Evolutionary conservation across 2,797 vertebrate genomes (phyloP).

Genomic region (Syndactyla subalaris): DNA sequence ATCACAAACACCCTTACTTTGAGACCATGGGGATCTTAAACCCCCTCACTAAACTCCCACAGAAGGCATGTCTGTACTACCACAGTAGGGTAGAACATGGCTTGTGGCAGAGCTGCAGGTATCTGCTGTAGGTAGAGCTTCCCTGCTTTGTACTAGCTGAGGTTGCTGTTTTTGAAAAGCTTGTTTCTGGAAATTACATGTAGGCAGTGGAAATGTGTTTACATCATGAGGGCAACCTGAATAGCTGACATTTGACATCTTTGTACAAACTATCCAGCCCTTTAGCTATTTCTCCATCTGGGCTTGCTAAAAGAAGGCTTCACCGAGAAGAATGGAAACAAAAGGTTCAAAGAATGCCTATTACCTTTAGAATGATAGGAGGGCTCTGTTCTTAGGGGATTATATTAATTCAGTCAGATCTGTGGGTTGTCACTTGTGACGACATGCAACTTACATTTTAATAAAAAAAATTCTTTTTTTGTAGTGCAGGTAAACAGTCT

Average conservation of each 20-base stretch:
- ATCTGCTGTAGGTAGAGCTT: not conserved
- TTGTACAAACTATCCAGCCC: not conserved
- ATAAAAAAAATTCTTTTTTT: not conserved
- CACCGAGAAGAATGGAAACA: not conserved
- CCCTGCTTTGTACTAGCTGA: not conserved
- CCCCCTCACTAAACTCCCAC: rapidly evolving
- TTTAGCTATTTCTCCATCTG: not conserved
- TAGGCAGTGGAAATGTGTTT: not conserved
- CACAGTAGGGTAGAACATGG: not conserved
- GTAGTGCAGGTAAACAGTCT: not conserved
- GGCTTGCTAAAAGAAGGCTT: not conserved
- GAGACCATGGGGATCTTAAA: not conserved
- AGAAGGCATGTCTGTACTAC: not conserved
- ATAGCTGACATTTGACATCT: not conserved
- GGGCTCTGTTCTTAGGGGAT: not conserved
- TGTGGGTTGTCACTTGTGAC: not conserved
- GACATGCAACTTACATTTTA: not conserved
- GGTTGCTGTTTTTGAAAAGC: not conserved
- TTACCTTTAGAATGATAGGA: not conserved
- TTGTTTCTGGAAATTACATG: not conserved
- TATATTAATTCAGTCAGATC: not conserved
- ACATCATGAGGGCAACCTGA: not conserved
- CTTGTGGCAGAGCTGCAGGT: not conserved
- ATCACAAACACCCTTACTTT: not conserved
- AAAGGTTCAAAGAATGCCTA: not conserved